A percentile compares a stretch with the other conserved stretches of the same genome.
Conservation (phyloP, 1,140 invertebrate genomes). For the Oscheius sp. region DNA sequence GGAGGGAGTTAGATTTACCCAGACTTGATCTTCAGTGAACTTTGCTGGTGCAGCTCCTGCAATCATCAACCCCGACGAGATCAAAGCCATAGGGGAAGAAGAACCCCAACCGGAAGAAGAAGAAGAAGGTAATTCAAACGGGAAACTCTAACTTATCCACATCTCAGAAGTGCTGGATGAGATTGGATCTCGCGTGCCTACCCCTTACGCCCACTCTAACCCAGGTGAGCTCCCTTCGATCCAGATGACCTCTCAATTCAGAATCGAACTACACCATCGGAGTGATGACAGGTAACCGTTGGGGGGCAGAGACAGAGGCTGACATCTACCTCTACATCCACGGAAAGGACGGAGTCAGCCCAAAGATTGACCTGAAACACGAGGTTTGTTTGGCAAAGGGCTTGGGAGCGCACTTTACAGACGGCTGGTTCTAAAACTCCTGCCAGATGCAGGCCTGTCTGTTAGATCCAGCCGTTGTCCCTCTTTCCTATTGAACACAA, state of each 20-base stretch:
- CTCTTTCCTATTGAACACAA: too few species aligned
- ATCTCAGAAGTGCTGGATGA: too few species aligned
- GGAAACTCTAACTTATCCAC: too few species aligned
- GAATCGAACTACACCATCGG: slow-evolving; percentile 28
- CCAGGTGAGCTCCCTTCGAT: too few species aligned
- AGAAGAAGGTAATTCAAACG: too few species aligned
- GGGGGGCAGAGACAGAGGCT: slow-evolving; percentile 32
- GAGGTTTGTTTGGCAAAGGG: slow-evolving; percentile 9
- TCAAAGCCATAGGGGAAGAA: background rate
- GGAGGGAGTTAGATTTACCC: background rate
- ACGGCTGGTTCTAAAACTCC: too few species aligned
- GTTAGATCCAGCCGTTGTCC: too few species aligned
- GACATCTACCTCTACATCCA: slow-evolving; percentile 36
- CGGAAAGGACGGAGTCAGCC: slow-evolving; percentile 30
- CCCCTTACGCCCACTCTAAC: too few species aligned
- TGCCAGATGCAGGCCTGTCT: too few species aligned
- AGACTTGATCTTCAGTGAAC: background rate
- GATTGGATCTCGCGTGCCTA: too few species aligned
- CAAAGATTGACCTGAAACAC: slow-evolving; percentile 23
- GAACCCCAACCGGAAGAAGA: background rate
- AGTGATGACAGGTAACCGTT: slow-evolving; percentile 33
- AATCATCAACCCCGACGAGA: slow-evolving; percentile 5
- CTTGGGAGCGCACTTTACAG: too few species aligned
- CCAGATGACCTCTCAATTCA: background rate
- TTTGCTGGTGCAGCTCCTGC: background rate